Evolutionary conservation across 2,888 invertebrate species (phyloP).

Genomic region (Limnephilus marmoratus): DNA sequence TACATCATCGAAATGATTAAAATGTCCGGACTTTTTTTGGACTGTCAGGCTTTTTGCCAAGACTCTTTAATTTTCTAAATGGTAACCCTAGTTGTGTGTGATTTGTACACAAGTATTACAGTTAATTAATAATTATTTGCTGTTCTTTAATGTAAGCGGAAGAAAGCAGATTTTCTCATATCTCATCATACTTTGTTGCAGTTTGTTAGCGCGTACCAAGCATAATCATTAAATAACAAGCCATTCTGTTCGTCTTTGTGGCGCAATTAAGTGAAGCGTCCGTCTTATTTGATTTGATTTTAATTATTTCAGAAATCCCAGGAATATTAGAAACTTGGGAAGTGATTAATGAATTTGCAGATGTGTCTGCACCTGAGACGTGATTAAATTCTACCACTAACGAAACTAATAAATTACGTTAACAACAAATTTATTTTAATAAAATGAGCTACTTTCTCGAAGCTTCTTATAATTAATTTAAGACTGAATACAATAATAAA

Average conservation of each 20-base stretch:
- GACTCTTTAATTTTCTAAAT: no score
- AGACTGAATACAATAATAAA: background rate
- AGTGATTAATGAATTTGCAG: background rate
- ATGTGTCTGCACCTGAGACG: background rate
- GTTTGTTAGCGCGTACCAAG: background rate
- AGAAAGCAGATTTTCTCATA: constrained; percentile 29
- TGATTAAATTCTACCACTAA: background rate
- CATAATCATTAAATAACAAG: background rate
- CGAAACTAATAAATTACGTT: background rate
- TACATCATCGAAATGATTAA: no score
- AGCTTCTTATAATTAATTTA: background rate
- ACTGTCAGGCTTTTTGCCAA: no score
- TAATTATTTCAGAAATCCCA: background rate
- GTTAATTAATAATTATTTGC: background rate
- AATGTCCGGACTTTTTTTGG: no score
- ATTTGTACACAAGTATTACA: no score
- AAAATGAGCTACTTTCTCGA: background rate
- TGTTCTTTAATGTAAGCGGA: constrained; percentile 32
- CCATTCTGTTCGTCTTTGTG: background rate
- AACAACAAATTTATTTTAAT: background rate
- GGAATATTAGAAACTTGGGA: background rate
- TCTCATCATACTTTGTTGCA: background rate
- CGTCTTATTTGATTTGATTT: background rate
- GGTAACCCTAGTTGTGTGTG: no score
- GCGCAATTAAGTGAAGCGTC: background rate